phyloP scores from a whole-genome alignment of 2,113 vertebrate genomes.

The Thunnus maccoyii region DNA sequence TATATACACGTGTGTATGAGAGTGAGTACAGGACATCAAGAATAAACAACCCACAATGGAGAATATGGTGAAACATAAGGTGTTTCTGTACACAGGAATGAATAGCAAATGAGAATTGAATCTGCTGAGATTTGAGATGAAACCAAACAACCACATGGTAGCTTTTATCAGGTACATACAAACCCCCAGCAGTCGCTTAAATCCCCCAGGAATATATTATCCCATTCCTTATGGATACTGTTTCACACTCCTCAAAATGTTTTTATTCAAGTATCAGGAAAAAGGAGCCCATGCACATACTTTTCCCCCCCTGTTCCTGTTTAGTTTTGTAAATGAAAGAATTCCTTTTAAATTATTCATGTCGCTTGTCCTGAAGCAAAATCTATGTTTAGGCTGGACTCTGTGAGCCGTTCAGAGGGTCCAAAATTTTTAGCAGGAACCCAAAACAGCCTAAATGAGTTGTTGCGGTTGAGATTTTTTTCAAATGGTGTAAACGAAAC shows the following conservation, averaged over 20 bases:
- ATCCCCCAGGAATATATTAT: not conserved
- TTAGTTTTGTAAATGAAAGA: conserved; percentile 3
- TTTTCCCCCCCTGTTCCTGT: not conserved
- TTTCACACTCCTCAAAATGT: conserved; percentile 17
- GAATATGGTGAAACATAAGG: no score
- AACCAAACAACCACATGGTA: conserved; percentile 2
- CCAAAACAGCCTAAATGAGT: not conserved
- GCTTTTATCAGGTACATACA: conserved; percentile 16
- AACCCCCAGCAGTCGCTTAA: conserved; percentile 20
- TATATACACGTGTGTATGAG: no score
- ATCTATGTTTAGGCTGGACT: conserved; percentile 6
- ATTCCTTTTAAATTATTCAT: conserved; percentile 15
- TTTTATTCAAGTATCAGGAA: not conserved
- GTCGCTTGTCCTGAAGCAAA: conserved; percentile 25
- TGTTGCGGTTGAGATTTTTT: not conserved
- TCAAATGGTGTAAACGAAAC: not conserved
- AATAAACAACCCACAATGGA: no score
- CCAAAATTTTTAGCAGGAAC: not conserved
- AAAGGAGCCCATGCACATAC: not conserved
- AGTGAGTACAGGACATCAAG: no score
- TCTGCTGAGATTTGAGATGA: conserved; percentile 3
- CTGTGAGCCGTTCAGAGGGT: not conserved
- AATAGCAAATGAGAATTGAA: conserved; percentile 28
- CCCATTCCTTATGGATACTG: not conserved
- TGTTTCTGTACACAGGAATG: not conserved